Evolutionary conservation across 2,888 invertebrate species (phyloP), one percentile per base, ranked within the genome.

Genomic region (Nomada hirtipes): DNA sequence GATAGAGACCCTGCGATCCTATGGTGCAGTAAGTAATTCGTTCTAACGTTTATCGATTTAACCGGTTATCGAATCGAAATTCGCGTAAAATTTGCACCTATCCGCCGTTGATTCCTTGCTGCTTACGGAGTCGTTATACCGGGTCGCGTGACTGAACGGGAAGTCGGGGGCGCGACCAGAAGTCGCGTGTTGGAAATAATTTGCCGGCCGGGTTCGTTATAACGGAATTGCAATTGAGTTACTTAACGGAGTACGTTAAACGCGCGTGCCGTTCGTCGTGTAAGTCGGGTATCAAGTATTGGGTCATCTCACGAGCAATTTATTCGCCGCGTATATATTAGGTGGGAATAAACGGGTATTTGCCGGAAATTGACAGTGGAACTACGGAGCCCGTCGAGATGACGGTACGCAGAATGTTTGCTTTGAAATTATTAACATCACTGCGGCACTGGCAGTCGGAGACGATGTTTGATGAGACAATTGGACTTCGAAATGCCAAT

Each of bases 161-260:
- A 26, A 57, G 36, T 47, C 18, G n/a, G 4, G n/a, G 23, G 15
- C 57, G 7, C 47, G 47, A 29, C 36, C 63, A 73, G 64, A 47
- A 68, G 53, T 79, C 63, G 74, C 73, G 74, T 70, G 81, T 65
- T 61, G 42, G 20, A 50, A 74, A 82, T 72, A 71, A 75, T 84
- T 77, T 67, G n/a, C 13, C 18, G 47, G 15, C 15, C 4, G 13
- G 59, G 57, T 60, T 76, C 65, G 67, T 71, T 67, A 36, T 42
- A 52, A 68, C 55, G 52, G 50, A 55, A 78, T 80, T 44, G 52
- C 44, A 26, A 78, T 78, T 72, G 72, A 72, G 79, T 63, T 63
- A 72, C 61, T 72, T 36, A 15, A 20, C 20, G 36, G 13, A 29
- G 23, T 53, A 47, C 4, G 53, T 13, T 69, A 29, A 55, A 36